Evolutionary conservation across 2,888 invertebrate species (phyloP).

Genomic region (Pemphredon lugubris): DNA sequence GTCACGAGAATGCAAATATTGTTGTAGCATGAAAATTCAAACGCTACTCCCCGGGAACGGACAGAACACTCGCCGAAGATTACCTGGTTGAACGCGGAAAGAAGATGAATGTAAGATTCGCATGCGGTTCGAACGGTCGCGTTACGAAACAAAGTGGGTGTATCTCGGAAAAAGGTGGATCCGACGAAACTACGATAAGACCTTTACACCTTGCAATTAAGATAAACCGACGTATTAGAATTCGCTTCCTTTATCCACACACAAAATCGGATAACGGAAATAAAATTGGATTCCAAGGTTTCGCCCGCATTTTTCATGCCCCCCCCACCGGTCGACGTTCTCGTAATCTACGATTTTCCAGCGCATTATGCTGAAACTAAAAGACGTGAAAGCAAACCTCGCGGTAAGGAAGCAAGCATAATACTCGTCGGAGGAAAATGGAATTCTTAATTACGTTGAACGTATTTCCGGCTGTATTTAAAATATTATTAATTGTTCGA

Average conservation of each 20-base stretch:
- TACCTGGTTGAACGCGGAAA: conserved; percentile 70
- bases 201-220: conserved; percentile 54
- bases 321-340: no score
- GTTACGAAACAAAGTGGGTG: conserved; percentile 19
- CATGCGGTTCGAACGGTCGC: conserved; percentile 66
- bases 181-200: conserved; percentile 46
- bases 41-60: conserved; percentile 63
- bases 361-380: no score
- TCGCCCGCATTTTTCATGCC: no score
- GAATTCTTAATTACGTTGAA: no score
- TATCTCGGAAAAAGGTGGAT: conserved; percentile 45
- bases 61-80: conserved; percentile 62
- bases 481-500: no score
- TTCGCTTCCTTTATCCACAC: conserved; percentile 1
- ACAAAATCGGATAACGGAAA: conserved; percentile 3
- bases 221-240: conserved; percentile 42
- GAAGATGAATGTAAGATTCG: conserved; percentile 78
- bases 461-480: no score
- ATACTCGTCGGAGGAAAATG: no score
- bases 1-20: conserved; percentile 64
- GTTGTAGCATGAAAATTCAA: conserved; percentile 68
- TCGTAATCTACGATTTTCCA: no score
- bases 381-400: no score
- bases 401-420: no score
- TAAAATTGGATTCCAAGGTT: background rate